Evolutionary conservation across 2,888 invertebrate species (phyloP), one percentile per base, ranked within the genome.

Genomic region (Baccha elongata): DNA sequence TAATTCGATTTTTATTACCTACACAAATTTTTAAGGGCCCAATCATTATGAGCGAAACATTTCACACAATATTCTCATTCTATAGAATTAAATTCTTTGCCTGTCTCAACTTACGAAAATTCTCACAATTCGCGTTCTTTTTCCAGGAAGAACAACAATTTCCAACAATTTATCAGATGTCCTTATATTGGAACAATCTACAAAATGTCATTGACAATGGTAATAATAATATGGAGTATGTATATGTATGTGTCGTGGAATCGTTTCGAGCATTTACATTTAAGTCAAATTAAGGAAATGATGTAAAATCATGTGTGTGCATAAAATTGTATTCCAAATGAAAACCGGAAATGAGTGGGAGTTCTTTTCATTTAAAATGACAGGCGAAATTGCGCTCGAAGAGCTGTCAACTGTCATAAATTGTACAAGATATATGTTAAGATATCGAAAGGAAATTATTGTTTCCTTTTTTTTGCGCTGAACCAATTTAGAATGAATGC

Each of bases 1-100:
- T 76, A 81, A 81, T 81, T 81, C 81, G 67, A 67, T 72, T 76
- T 81, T 81, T 81, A 72, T 67, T 67, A 81, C n/a, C n/a, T n/a
- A n/a, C n/a, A n/a, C 67, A 76, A 71, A 67, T 67, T 72, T 81
- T 81, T 81, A 67, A 76, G 81, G 71, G 37, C 71, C 46, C 52
- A 46, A 62, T 81, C 76, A 76, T 81, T 81, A 81, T 42, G 23
- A 75, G 60, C 21, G 48, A 60, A 75, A 37, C 60, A 60, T 65
- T 71, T 67, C 50, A 23, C 53, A 75, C 71, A 76, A 71, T 46
- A 65, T 37, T 52, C 15, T 46, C 58, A 75, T 26, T 11, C 35
- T 19, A 8, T 1, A 23, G 26, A 11, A 50, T 55, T 67, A 37
- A 46, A 26, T 23, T 23, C 23, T 5, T 5, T 23, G 23, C 23